Evolutionary conservation across 1,140 invertebrate genomes (phyloP).

Genomic region (Acyrthosiphon pisum): DNA sequence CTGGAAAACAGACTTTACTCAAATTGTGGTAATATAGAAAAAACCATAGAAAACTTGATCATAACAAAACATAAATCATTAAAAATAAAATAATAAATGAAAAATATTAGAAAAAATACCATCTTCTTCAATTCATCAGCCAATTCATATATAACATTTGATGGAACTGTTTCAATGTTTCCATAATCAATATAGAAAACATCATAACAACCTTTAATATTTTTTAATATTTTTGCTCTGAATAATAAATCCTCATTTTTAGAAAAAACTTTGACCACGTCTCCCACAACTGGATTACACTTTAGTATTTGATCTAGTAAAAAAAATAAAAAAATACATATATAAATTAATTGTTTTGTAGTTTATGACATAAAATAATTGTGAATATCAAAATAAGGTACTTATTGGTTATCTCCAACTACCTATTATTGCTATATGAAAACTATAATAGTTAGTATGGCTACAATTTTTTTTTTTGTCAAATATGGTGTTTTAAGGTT

Average conservation of each 20-base stretch:
- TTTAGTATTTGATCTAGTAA: background rate
- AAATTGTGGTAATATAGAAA: too few species aligned
- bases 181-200: conserved; percentile 45
- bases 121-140: conserved; percentile 40
- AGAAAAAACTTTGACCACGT: conserved; percentile 12
- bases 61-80: too few species aligned
- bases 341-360: background rate
- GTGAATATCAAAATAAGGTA: background rate
- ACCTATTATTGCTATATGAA: background rate
- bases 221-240: conserved; percentile 36
- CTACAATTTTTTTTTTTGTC: too few species aligned
- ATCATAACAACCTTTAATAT: background rate
- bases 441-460: too few species aligned
- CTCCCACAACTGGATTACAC: conserved; percentile 11
- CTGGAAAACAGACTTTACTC: too few species aligned
- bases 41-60: too few species aligned
- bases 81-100: background rate
- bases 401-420: background rate
- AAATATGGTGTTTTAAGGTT: too few species aligned
- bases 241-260: background rate
- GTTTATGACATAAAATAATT: background rate
- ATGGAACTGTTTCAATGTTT: background rate
- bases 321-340: background rate
- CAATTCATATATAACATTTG: conserved; percentile 23
- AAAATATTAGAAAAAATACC: background rate